phyloP scores from a whole-genome alignment of 2,888 invertebrate genomes.

The Lathronympha strigana region DNA sequence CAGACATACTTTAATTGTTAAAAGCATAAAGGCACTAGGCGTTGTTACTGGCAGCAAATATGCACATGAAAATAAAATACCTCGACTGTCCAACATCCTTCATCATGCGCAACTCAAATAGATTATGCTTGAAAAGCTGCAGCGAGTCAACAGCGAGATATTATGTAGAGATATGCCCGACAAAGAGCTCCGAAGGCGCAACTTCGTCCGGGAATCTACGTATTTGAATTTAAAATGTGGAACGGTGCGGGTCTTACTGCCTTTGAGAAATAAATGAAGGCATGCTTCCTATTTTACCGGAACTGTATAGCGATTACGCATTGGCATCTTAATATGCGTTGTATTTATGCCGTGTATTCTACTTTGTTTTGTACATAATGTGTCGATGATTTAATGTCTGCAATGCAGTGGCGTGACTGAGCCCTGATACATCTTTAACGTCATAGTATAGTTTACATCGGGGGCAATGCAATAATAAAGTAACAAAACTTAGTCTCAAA shows the following conservation, averaged over 20 bases:
- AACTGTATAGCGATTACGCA: neutral
- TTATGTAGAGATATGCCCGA: conserved; percentile 60
- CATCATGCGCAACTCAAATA: conserved; percentile 32
- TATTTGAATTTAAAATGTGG: conserved; percentile 69
- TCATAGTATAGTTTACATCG: too few species aligned
- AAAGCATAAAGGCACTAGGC: neutral
- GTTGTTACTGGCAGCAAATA: neutral
- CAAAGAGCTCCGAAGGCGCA: conserved; percentile 51
- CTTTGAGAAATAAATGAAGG: conserved; percentile 52
- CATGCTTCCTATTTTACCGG: conserved; percentile 38
- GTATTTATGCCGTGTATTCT: neutral
- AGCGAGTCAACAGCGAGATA: conserved; percentile 49
- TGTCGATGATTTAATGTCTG: neutral
- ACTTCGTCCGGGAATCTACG: conserved; percentile 58
- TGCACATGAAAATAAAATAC: neutral
- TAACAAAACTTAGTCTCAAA: too few species aligned
- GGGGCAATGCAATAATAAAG: too few species aligned
- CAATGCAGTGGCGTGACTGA: too few species aligned
- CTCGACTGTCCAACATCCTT: conserved; percentile 33
- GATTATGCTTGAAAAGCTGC: conserved; percentile 46
- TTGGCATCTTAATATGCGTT: neutral
- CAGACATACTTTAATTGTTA: too few species aligned
- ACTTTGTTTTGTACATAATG: neutral
- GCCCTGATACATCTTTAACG: too few species aligned
- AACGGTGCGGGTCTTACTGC: conserved; percentile 47